Base-by-base conservation (phyloP, 2,888 invertebrate genomes). In the Luffia ferchaultella region DNA sequence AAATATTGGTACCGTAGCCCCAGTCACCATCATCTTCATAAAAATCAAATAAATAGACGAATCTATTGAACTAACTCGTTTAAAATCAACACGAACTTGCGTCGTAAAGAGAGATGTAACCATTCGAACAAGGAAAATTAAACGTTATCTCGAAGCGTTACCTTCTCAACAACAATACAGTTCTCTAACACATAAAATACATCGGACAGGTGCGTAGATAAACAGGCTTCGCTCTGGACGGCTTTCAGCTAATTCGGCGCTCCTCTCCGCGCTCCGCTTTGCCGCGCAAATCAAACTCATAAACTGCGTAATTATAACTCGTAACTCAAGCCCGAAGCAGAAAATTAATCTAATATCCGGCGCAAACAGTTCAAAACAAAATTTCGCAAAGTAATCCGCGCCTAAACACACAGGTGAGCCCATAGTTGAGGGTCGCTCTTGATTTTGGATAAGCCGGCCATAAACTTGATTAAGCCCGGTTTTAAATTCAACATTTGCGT, bases 401-500 rank as follows among this genome's bases (percentile, higher is more conserved):
- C 74, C 78, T 79, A 78, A 79, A 70, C 70, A 79, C 76, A 82
- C 83, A 79, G 77, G 79, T 79, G 72, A 62, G 54, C 41, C 51
- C 57, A 63, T 64, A 62, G 62, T 61, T 20, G 42, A 60, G 57
- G 58, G 56, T 59, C 53, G 60, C 64, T 20, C 49, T 67, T 64
- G 70, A 70, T 68, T 68, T 61, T 60, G 64, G 66, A 67, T 67
- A 67, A 67, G 65, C 65, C 67, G 57, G 30, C 42, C 64, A 62
- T 68, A 70, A 71, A 70, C 68, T 76, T 77, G 76, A 80, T 80
- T 78, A 80, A 77, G 73, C 71, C 68, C 64, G 72, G 75, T 79
- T 82, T 82, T 76, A 80, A 82, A 82, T 79, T 77, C 73, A 73
- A 66, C 75, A 73, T 76, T 75, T 76, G 64, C 73, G 69, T 30